Evolutionary conservation across 1,140 invertebrate genomes (phyloP), one percentile per base, ranked within the genome.

Genomic region (Dermatophagoides farinae): DNA sequence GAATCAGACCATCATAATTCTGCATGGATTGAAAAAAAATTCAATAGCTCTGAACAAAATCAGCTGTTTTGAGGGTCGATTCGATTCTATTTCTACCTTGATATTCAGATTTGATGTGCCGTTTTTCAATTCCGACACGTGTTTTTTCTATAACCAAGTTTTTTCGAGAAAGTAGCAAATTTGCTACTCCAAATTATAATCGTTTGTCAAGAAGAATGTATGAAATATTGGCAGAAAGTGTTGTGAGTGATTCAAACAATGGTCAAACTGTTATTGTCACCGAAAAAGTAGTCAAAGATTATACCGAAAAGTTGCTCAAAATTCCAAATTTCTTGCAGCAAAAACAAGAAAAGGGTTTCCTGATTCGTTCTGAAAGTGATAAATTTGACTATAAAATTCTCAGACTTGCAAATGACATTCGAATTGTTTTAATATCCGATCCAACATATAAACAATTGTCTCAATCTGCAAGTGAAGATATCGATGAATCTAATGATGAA

Each of bases 361-460:
- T 64, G 4, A 38, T 57, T 38, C 62, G 65, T 41, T 65, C 65
- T 5, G 18, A 58, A 53, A 66, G 58, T 64, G 64, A 66, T 57
- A 64, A 64, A 38, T 61, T 64, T 38, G 46, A 62, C 20, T 66
- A 66, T 54, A 64, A 60, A 60, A 54, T 44, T 6, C 10, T 63
- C 12, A 12, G 38, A 59, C 57, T 64, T 14, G 62, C 55, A 20
- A 77, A 77, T 68, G 74, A 73, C 40, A 68, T 77, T 63, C 72
- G 69, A 64, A 67, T 73, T 11, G 53, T 77, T 9, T 63, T 77
- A 1, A 70, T 77, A n/a, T 74, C 72, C 63, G 75, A 77, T 66
- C 66, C 70, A 39, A 66, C 67, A 31, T 73, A 72, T 18, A 72
- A 73, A 62, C 74, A 61, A 52, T 31, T 31, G 8, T 8, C 31